Conservation (phyloP, 2,113 vertebrate species). For the Nesospiza acunhae region DNA sequence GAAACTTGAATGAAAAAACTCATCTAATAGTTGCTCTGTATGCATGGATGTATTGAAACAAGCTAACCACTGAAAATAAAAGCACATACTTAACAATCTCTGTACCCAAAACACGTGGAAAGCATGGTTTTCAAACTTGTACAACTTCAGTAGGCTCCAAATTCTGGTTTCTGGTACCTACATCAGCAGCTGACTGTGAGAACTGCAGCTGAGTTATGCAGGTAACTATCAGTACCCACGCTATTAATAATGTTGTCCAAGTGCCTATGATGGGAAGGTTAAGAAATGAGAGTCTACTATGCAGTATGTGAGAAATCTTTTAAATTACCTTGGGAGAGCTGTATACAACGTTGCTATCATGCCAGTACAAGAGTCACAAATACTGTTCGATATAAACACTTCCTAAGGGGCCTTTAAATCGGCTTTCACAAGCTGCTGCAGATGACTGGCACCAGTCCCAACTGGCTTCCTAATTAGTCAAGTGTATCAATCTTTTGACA, state of each 20-base stretch:
- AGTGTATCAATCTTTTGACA: constrained; percentile 13
- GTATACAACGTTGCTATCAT: neutral
- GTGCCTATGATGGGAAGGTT: neutral
- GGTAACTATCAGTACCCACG: neutral
- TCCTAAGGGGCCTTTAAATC: neutral
- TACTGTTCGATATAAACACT: neutral
- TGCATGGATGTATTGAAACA: neutral
- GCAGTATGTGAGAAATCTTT: neutral
- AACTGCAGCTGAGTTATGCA: neutral
- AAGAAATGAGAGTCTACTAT: neutral
- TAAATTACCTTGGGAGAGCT: neutral
- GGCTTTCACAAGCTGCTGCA: neutral
- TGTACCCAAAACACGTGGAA: neutral
- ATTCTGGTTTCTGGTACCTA: neutral
- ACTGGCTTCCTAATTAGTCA: constrained; percentile 7
- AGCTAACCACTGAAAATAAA: neutral
- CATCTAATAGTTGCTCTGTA: neutral
- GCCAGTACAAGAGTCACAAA: neutral
- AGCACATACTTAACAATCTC: neutral
- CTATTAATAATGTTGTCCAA: neutral
- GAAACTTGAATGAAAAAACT: neutral
- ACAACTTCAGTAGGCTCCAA: neutral
- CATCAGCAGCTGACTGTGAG: neutral
- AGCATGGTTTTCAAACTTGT: neutral
- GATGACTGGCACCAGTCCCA: neutral